Conservation (phyloP, 1,140 invertebrate genomes). For the Nomia melanderi region DNA sequence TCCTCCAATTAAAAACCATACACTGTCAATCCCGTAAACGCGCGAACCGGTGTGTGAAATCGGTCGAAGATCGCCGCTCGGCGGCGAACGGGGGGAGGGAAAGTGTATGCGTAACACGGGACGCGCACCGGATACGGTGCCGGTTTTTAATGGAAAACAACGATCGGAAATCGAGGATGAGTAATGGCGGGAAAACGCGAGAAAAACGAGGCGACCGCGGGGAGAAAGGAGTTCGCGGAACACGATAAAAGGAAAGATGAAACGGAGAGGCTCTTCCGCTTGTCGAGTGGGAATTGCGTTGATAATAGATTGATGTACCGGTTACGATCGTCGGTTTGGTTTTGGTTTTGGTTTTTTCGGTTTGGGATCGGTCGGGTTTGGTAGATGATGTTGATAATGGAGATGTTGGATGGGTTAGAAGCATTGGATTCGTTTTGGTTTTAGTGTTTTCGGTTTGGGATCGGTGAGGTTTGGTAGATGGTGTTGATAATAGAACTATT, state of each 20-base stretch:
- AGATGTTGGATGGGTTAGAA: too few relatives aligned
- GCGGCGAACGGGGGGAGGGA: not conserved
- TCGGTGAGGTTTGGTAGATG: too few relatives aligned
- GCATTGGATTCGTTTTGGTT: too few relatives aligned
- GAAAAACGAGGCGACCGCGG: slow-evolving; percentile 15
- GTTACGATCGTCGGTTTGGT: too few relatives aligned
- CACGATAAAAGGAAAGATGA: not conserved
- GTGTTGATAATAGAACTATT: too few relatives aligned
- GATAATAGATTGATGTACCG: too few relatives aligned
- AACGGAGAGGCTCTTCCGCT: not conserved
- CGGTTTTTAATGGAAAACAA: slow-evolving; percentile 28
- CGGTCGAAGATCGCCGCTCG: too few relatives aligned
- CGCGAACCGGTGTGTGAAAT: not conserved
- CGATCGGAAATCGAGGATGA: slow-evolving; percentile 23
- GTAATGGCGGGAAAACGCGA: slow-evolving; percentile 13
- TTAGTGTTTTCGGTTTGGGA: too few relatives aligned
- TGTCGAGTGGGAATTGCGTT: too few relatives aligned
- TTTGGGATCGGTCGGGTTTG: too few relatives aligned
- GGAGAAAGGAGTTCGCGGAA: not conserved
- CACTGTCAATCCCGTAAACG: not conserved
- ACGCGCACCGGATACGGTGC: not conserved
- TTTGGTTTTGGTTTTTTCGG: too few relatives aligned
- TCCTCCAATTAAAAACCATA: slow-evolving; percentile 19
- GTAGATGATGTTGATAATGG: too few relatives aligned
- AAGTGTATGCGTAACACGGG: not conserved